These are phyloP conservation scores for Gymnopithys bicolor DNA, from an alignment of 2,797 vertebrate genomes.

Conservation along the genomic window DNA sequence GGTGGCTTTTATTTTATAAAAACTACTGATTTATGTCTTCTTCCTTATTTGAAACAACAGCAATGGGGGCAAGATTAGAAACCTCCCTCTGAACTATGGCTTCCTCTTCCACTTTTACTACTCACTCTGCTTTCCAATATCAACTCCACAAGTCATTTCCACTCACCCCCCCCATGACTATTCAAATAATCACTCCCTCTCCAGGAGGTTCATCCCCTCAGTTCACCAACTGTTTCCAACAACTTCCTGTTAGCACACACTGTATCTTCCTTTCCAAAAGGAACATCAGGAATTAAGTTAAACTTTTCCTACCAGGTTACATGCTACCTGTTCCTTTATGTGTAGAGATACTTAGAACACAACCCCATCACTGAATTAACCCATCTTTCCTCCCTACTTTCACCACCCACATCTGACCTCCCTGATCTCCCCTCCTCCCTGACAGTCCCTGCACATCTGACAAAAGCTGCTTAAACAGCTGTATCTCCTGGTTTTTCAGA, in stretches of 20 bases:
- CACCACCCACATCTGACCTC: neutral
- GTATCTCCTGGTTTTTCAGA: neutral
- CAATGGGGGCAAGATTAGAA: neutral
- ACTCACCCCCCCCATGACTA: neutral
- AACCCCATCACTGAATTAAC: neutral
- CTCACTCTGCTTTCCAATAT: neutral
- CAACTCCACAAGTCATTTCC: neutral
- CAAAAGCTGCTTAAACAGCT: neutral
- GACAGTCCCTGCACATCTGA: neutral
- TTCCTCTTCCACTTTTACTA: neutral
- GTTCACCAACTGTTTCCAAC: neutral
- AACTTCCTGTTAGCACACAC: neutral
- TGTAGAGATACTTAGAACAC: neutral
- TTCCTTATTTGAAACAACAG: neutral
- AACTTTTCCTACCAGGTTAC: neutral
- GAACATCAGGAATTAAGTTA: accelerated
- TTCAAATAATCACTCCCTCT: neutral
- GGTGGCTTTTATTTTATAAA: neutral
- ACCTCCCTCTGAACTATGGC: neutral
- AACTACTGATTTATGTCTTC: neutral
- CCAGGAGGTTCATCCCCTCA: neutral
- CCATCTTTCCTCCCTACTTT: neutral
- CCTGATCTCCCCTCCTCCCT: neutral
- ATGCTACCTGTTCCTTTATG: neutral
- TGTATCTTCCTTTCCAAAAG: neutral